Evolutionary conservation across 2,797 vertebrate genomes (phyloP).

Genomic region (Bradypodion ventrale): DNA sequence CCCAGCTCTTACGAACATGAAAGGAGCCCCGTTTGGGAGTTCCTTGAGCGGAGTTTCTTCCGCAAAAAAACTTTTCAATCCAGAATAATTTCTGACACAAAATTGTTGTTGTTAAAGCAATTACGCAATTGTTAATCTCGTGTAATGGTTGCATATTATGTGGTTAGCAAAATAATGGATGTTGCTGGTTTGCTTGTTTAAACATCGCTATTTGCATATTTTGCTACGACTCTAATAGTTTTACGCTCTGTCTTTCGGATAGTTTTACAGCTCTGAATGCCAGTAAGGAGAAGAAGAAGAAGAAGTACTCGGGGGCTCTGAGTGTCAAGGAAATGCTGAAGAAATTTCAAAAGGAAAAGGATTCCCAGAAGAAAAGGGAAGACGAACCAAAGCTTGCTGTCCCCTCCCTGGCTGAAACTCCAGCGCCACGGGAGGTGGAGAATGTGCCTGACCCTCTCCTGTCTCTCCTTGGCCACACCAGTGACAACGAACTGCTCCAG

Average conservation of each 20-base stretch:
- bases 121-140: too few species aligned
- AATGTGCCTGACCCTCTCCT: conserved; percentile 82
- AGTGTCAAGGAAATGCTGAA: conserved; percentile 91
- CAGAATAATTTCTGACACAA: too few species aligned
- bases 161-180: background rate
- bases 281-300: conserved; percentile 85
- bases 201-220: conserved; percentile 12
- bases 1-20: too few species aligned
- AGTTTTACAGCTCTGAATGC: conserved; percentile 81
- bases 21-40: too few species aligned
- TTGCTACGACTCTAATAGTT: conserved; percentile 63
- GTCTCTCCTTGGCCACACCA: conserved; percentile 81
- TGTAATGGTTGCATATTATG: too few species aligned
- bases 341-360: conserved; percentile 91
- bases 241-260: too few species aligned
- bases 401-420: conserved; percentile 51
- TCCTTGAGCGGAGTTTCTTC: too few species aligned
- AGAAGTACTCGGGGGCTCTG: conserved; percentile 75
- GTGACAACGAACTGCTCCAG: conserved; percentile 86
- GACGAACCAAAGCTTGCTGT: conserved; percentile 69
- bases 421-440: conserved; percentile 68
- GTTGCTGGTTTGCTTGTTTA: background rate
- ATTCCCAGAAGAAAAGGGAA: conserved; percentile 76
- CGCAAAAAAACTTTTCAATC: too few species aligned
- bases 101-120: too few species aligned